Conservation (phyloP, 2,113 vertebrate genomes). For the Prunella fulvescens region DNA sequence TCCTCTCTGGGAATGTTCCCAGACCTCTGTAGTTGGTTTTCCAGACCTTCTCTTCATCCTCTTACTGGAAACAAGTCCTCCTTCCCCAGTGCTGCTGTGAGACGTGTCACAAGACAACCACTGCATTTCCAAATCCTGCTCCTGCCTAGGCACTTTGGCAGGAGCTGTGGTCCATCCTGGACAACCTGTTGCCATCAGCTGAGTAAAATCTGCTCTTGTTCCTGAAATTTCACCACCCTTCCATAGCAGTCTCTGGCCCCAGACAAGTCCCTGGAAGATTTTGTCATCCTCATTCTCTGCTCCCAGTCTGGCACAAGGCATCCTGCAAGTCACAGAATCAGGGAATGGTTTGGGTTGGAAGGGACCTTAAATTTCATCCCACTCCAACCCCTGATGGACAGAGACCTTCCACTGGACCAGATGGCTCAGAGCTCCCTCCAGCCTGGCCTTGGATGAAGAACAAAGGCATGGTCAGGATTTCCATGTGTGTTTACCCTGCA, state of each 20-base stretch:
- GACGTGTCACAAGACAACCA: not conserved
- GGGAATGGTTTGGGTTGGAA: not conserved
- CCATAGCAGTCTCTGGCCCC: not conserved
- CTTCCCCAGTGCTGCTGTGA: rapidly evolving
- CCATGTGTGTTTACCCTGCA: not conserved
- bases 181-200: not conserved
- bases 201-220: not conserved
- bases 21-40: not conserved
- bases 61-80: not conserved
- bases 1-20: not conserved
- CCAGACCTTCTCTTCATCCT: not conserved
- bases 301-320: not conserved
- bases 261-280: not conserved
- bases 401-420: not conserved
- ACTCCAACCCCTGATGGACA: not conserved
- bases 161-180: not conserved
- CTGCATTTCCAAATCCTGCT: not conserved
- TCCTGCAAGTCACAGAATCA: not conserved
- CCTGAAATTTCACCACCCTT: not conserved
- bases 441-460: not conserved
- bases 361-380: not conserved
- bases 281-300: not conserved
- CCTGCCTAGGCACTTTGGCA: not conserved
- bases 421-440: not conserved
- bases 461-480: not conserved